phyloP scores from a whole-genome alignment of 2,888 invertebrate genomes.

The Tenthredo amoena region DNA sequence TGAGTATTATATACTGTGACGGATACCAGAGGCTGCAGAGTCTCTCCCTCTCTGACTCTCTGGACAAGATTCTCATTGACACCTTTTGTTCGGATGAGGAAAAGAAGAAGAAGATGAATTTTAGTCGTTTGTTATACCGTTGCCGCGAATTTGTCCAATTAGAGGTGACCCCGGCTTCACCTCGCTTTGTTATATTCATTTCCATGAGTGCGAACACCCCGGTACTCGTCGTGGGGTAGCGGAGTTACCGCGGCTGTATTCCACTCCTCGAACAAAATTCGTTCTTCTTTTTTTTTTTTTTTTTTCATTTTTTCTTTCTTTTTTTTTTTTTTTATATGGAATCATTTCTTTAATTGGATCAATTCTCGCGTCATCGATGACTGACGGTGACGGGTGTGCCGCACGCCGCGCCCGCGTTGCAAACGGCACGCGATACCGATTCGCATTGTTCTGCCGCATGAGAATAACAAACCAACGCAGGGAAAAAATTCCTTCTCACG shows the following conservation, averaged over 20 bases:
- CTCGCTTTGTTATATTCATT: constrained; percentile 47
- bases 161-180: constrained; percentile 50
- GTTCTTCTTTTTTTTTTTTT: neutral
- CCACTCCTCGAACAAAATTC: neutral
- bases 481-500: neutral
- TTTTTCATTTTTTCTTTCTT: neutral
- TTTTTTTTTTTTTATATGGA: constrained; percentile 1
- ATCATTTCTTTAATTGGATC: constrained; percentile 48
- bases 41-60: neutral
- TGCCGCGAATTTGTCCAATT: constrained; percentile 44
- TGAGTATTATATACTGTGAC: neutral
- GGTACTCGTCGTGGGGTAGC: constrained; percentile 27
- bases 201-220: constrained; percentile 47
- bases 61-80: constrained; percentile 35
- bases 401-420: neutral
- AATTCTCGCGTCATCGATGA: constrained; percentile 29
- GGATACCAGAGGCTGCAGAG: neutral
- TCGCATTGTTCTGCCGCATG: constrained; percentile 3
- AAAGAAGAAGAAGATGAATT: constrained; percentile 39
- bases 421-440: neutral
- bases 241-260: neutral
- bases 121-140: constrained; percentile 43
- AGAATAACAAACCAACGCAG: neutral
- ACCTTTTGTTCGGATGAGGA: constrained; percentile 30
- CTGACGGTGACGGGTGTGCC: neutral